These are phyloP conservation scores for Sarcophaga bullata DNA, from an alignment of 1,140 invertebrate species.

Conservation along the genomic window DNA sequence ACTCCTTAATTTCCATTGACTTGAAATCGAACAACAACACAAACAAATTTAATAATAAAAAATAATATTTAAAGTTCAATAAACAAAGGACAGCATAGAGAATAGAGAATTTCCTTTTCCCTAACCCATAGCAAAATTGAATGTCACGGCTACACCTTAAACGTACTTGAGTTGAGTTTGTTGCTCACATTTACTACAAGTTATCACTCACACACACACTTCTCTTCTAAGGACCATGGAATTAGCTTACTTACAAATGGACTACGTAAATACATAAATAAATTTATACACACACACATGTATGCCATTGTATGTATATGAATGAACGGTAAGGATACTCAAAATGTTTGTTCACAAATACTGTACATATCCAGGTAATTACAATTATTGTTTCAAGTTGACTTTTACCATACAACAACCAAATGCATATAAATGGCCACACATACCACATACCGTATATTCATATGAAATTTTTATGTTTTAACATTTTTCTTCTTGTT, in stretches of 20 bases:
- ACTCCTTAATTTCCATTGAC: too few species aligned
- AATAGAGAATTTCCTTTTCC: not conserved
- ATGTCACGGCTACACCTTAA: constrained; percentile 5
- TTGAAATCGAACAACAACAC: too few species aligned
- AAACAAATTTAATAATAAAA: too few species aligned
- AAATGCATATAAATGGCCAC: not conserved
- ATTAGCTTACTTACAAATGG: not conserved
- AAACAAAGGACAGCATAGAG: not conserved
- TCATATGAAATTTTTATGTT: too few species aligned
- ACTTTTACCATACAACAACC: not conserved
- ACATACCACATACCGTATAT: too few species aligned
- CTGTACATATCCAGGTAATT: not conserved
- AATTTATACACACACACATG: too few species aligned
- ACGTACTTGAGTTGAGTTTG: not conserved
- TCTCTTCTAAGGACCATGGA: not conserved
- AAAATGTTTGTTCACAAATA: not conserved
- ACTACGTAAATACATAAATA: too few species aligned
- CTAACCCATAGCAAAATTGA: not conserved
- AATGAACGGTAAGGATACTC: not conserved
- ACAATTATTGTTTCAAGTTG: not conserved
- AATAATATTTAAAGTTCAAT: not conserved
- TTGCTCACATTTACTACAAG: not conserved
- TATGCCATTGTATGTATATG: not conserved
- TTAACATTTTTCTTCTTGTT: too few species aligned
- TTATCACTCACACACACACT: not conserved